A percentile compares a stretch with the other conserved stretches of the same genome.
phyloP scores from a whole-genome alignment of 2,113 vertebrate genomes.

The cat (Felis catus) region F.catus_Fca126_mat1.0 CM031413.1:10819501-10820000 shows the following conservation, averaged over 20 bases:
- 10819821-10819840: background rate
- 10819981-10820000: background rate
- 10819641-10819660: background rate
- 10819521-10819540: background rate
- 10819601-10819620: background rate
- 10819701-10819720: background rate
- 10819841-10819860: background rate
- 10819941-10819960: background rate
- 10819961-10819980: background rate
- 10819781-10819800: background rate
- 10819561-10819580: background rate
- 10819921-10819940: background rate
- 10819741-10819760: background rate
- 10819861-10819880: background rate
- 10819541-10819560: background rate
- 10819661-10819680: background rate
- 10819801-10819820: background rate
- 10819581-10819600: background rate
- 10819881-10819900: rapidly evolving
- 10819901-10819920: too few species aligned
- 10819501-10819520: background rate
- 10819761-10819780: background rate
- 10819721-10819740: background rate
- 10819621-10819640: background rate
- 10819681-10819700: background rate